Evolutionary conservation across 2,113 vertebrate species (phyloP).

Genomic region (Empidonax traillii): DNA sequence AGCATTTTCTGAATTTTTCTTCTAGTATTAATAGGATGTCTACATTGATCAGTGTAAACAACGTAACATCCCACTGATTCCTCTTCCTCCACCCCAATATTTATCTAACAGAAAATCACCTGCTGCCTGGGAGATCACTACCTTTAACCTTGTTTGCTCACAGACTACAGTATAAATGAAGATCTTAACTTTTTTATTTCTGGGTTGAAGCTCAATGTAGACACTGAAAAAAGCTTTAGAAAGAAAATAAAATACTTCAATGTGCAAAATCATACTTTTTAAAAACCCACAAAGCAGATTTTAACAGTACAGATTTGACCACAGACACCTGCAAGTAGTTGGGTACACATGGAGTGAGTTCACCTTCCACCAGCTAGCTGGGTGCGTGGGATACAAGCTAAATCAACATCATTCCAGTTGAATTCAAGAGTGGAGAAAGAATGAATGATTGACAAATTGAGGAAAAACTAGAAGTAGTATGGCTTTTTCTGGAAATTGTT

Average conservation of each 20-base stretch:
- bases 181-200: not conserved
- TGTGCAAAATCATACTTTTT: not conserved
- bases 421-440: not conserved
- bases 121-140: not conserved
- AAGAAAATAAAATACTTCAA: not conserved
- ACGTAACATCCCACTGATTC: not conserved
- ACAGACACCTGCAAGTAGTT: not conserved
- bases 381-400: not conserved
- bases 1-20: not conserved
- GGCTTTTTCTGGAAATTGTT: not conserved
- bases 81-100: not conserved
- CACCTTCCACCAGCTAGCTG: rapidly evolving
- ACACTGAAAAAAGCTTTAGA: not conserved
- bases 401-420: not conserved
- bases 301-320: not conserved
- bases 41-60: not conserved
- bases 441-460: not conserved
- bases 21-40: not conserved
- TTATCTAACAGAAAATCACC: not conserved
- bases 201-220: not conserved
- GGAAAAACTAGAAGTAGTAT: not conserved
- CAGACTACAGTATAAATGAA: not conserved
- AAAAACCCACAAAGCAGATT: not conserved
- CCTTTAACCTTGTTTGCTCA: not conserved
- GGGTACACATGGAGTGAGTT: not conserved